phyloP scores from a whole-genome alignment of 2,113 vertebrate genomes.

The Pantherophis guttatus region DNA sequence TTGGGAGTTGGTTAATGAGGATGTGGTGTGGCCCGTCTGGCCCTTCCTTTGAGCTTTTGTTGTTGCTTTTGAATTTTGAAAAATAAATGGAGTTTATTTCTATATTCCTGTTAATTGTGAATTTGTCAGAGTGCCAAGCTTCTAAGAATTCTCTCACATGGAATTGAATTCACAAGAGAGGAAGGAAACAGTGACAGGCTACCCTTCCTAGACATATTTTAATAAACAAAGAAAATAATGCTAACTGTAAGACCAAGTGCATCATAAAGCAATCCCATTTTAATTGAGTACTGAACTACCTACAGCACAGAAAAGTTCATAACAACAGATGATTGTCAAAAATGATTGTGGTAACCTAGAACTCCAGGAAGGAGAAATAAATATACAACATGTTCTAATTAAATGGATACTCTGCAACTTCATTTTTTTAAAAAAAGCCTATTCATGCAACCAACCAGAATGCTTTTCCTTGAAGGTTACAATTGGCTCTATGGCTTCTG shows the following conservation, averaged over 20 bases:
- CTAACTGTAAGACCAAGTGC: neutral
- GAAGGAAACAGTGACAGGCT: neutral
- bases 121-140: neutral
- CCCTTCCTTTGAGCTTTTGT: neutral
- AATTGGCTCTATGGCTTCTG: neutral
- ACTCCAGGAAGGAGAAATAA: neutral
- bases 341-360: neutral
- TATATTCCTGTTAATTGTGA: neutral
- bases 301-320: neutral
- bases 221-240: neutral
- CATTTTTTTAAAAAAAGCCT: neutral
- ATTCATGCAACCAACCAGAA: neutral
- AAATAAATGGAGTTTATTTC: neutral
- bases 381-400: neutral
- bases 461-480: neutral
- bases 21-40: neutral
- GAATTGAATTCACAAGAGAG: neutral
- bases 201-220: neutral
- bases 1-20: neutral
- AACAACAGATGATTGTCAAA: neutral
- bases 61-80: neutral
- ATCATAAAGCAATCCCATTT: neutral
- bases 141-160: neutral
- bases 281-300: neutral
- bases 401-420: neutral